Evolutionary conservation across 2,888 invertebrate species (phyloP).

Genomic region (Dolomedes plantarius): DNA sequence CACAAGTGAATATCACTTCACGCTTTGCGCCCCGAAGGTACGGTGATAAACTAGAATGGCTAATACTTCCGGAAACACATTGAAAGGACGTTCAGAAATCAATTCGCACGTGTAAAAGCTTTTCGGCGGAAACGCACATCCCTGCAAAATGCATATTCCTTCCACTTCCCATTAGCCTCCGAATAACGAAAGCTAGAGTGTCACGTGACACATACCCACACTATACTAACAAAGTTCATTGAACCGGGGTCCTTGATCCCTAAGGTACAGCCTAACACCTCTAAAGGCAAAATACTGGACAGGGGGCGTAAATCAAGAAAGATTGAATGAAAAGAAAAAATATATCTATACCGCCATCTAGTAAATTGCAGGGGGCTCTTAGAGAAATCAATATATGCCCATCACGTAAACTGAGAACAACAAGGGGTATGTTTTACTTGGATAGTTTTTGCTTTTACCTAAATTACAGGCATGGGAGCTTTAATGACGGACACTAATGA

Average conservation of each 20-base stretch:
- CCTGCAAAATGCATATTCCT: constrained; percentile 20
- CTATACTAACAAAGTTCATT: constrained; percentile 26
- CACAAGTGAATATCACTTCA: no score
- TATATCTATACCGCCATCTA: constrained; percentile 31
- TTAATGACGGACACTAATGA: not conserved
- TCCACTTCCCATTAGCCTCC: constrained; percentile 42
- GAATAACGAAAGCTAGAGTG: constrained; percentile 11
- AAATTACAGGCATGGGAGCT: constrained; percentile 1
- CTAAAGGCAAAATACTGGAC: constrained; percentile 23
- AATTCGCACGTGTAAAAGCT: not conserved
- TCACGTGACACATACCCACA: constrained; percentile 14
- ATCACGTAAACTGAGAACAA: not conserved
- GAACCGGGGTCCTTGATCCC: constrained; percentile 66
- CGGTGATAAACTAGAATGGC: not conserved
- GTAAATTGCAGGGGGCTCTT: constrained; percentile 25
- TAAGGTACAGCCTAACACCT: constrained; percentile 34
- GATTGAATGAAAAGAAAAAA: no score
- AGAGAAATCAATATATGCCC: constrained; percentile 24
- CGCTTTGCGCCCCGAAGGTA: not conserved
- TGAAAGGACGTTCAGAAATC: not conserved
- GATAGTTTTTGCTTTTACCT: constrained; percentile 26
- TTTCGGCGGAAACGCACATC: constrained; percentile 20
- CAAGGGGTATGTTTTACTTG: constrained; percentile 1
- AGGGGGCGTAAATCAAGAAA: constrained; percentile 17
- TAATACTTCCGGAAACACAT: not conserved